These are phyloP conservation scores for Alosa sapidissima DNA, from an alignment of 2,797 vertebrate genomes.

Conservation along the genomic window DNA sequence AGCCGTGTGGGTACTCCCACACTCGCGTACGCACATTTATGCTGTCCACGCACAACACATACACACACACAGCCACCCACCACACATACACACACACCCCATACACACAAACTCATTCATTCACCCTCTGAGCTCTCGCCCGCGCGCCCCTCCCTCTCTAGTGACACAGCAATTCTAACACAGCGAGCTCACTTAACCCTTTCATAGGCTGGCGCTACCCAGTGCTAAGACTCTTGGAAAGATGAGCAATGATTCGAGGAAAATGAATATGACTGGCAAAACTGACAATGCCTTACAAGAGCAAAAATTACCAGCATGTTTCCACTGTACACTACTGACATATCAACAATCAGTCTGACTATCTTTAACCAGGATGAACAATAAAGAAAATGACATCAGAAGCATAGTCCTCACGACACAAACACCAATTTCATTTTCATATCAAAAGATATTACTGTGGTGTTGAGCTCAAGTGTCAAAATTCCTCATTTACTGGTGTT, in stretches of 20 bases:
- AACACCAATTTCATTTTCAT: not conserved
- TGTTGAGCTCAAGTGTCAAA: not conserved
- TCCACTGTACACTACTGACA: not conserved
- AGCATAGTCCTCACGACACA: not conserved
- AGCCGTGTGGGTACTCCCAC: conserved; percentile 35
- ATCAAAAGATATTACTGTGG: not conserved
- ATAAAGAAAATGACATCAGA: not conserved
- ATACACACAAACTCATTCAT: conserved; percentile 17
- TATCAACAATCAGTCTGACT: not conserved
- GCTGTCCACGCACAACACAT: conserved; percentile 21
- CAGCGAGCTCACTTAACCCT: conserved; percentile 55
- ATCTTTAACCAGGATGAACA: not conserved
- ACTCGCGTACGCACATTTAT: conserved; percentile 39
- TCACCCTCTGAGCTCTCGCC: conserved; percentile 36
- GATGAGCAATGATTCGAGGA: not conserved
- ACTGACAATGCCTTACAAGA: not conserved
- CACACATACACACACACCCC: conserved; percentile 26
- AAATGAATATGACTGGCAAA: not conserved
- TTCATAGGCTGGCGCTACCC: conserved; percentile 47
- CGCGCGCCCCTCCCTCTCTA: conserved; percentile 44
- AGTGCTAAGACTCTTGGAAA: not conserved
- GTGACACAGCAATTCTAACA: conserved; percentile 64
- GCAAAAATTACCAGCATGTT: not conserved
- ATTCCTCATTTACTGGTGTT: not conserved
- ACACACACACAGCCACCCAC: conserved; percentile 42